Base-by-base conservation (phyloP, 2,113 vertebrate genomes). In the Pungitius pungitius region DNA sequence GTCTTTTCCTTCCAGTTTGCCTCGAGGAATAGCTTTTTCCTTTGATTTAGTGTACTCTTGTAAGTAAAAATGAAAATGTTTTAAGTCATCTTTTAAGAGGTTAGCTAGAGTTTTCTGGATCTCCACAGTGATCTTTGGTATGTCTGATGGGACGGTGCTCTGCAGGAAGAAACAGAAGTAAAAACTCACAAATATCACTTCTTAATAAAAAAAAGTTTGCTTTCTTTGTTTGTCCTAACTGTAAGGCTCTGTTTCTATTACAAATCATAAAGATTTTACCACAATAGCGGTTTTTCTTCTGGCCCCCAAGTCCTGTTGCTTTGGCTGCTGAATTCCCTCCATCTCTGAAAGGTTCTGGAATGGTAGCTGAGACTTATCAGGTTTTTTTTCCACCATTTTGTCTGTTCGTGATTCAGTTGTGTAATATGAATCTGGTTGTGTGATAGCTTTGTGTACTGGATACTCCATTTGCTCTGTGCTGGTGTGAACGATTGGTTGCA, bases 1-100 rank as follows among this genome's bases (percentile, higher is more conserved):
- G 83, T 70, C 62, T 8, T 33, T 80, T 43, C 1, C 33, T 8
- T 82, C 54, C 42, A 90, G 51, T 61, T 57, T 73, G n/a, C 73
- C 0, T 9, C 0, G 1, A 30, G 75, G 13, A 68, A 86, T 76
- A 0, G 30, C 0, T 49, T 3, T 0, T 7, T 6, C 0, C 1
- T 5, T 13, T 0, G 26, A 51, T 9, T 42, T 6, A 0, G 0
- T 51, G 9, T 66, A 20, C 3, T 7, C 1, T 51, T 22, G 3
- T 51, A 51, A 51, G 8, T 1, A 0, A 26, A 81, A 88, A 1
- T 63, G 40, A 71, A 90, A 90, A 0, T 0, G 1, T 71, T 90
- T 85, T 0, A 88, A 0, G 1, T 82, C 60, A 0, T 2, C 10
- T 37, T 62, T 56, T 0, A 0, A 0, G 40, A 90, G 84, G 8